Base-by-base conservation (phyloP, 2,113 vertebrate genomes). In the Colossoma macropomum region DNA sequence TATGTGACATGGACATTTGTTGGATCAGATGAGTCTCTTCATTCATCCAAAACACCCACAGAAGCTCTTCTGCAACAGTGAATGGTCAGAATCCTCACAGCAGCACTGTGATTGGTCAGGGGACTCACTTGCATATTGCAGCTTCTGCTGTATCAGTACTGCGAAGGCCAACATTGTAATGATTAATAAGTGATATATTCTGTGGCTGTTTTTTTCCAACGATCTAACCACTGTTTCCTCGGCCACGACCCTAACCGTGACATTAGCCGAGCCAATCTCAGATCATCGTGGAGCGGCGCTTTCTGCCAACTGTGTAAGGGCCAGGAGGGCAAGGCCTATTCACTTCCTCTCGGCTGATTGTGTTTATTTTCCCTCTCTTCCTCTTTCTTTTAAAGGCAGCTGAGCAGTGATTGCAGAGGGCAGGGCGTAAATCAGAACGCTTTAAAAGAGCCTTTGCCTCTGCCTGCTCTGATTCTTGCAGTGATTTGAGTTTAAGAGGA, bases 391-490 rank as follows among this genome's bases (percentile, higher is more conserved):
- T 62, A 7, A 27, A 62, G 59, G 25, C 71, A 63, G 25, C 30
- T 28, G 52, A 78, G 50, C 9, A 59, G 52, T 59, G 50, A 75
- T n/a, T 65, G 79, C 21, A 65, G 21, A 52, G 45, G 50, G 75
- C 65, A 25, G 60, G 59, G 77, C 78, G 13, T 54, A 63, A 19
- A 68, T 41, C 7, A 6, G 5, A 41, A 38, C 34, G 9, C 52
- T 50, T 41, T 75, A 19, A 75, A 8, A 69, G 34, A 75, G 17
- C 59, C 4, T 68, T 76, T 45, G 38, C 1, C 21, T 34, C 32
- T 11, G n/a, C 32, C 54, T 76, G 62, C 65, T 73, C 68, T 74
- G 27, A 30, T 66, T 66, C 16, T 66, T 65, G n/a, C 70, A 69
- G 32, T 19, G 62, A 56, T 68, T 69, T 6, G 50, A 28, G 27